phyloP scores from a whole-genome alignment of 2,888 invertebrate genomes.

The Cataglyphis livida region DNA sequence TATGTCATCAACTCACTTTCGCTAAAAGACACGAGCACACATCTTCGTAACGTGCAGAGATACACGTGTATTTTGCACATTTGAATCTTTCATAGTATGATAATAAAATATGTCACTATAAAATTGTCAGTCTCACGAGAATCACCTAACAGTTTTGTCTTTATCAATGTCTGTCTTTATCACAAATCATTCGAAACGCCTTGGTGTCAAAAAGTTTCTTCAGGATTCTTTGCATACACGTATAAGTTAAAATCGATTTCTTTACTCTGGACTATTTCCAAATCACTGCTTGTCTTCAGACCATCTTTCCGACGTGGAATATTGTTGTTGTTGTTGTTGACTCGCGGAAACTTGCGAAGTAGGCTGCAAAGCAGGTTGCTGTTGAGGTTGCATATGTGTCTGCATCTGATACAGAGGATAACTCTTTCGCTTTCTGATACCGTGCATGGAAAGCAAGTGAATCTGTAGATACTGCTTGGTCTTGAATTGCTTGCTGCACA shows the following conservation, averaged over 20 bases:
- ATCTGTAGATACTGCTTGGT: constrained; percentile 91
- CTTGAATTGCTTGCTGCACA: constrained; percentile 90
- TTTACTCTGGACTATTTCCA: neutral
- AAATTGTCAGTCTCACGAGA: constrained; percentile 4
- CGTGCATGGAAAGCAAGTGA: constrained; percentile 90
- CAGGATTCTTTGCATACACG: neutral
- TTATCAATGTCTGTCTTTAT: neutral
- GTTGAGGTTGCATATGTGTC: constrained; percentile 71
- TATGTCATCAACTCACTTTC: constrained; percentile 27
- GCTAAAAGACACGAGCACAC: constrained; percentile 18
- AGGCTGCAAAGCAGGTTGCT: constrained; percentile 57
- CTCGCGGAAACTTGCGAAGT: constrained; percentile 52
- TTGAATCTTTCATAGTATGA: constrained; percentile 4
- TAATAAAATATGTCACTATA: constrained; percentile 33
- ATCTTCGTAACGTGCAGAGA: neutral
- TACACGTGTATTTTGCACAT: constrained; percentile 9
- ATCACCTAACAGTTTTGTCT: neutral
- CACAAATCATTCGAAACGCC: constrained; percentile 11
- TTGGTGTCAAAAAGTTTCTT: neutral
- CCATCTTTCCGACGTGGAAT: constrained; percentile 76
- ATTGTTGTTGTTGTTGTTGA: constrained; percentile 51
- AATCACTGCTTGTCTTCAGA: constrained; percentile 78
- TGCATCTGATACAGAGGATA: constrained; percentile 84
- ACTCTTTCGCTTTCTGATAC: constrained; percentile 88
- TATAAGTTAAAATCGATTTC: neutral